phyloP scores from a whole-genome alignment of 1,140 invertebrate genomes.

The Leptinotarsa undecemlineata region DNA sequence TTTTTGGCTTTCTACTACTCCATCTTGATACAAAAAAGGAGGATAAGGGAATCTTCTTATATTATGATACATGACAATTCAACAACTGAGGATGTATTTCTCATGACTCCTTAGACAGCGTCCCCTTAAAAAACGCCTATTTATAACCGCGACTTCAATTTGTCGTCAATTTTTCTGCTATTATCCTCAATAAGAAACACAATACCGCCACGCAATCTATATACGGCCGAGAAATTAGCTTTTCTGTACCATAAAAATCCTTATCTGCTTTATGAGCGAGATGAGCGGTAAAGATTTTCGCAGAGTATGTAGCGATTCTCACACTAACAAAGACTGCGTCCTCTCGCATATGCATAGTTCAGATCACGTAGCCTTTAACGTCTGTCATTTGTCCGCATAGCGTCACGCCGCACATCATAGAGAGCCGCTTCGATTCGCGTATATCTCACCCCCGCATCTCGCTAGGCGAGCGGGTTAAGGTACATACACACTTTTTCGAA shows the following conservation, averaged over 20 bases:
- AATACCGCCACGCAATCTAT: conserved; percentile 18
- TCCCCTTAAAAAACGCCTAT: background rate
- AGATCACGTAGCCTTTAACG: conserved; percentile 47
- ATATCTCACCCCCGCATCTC: conserved; percentile 43
- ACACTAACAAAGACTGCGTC: conserved; percentile 31
- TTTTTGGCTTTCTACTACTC: too few relatives aligned
- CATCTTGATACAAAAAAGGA: too few relatives aligned
- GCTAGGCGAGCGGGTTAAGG: too few relatives aligned
- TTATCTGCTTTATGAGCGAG: conserved; percentile 30
- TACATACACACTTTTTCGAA: too few relatives aligned
- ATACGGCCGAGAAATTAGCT: conserved; percentile 28
- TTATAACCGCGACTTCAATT: conserved; percentile 9
- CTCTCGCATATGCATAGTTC: conserved; percentile 42
- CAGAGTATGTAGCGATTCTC: conserved; percentile 31
- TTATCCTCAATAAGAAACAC: conserved; percentile 5
- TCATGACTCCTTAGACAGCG: too few relatives aligned
- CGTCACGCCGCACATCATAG: conserved; percentile 43
- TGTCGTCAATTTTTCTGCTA: conserved; percentile 20
- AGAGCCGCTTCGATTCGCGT: conserved; percentile 38
- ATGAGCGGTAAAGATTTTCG: conserved; percentile 33
- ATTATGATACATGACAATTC: too few relatives aligned
- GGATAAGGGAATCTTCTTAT: too few relatives aligned
- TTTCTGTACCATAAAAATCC: conserved; percentile 28
- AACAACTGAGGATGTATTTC: too few relatives aligned
- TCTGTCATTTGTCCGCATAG: conserved; percentile 49